Percentiles rank a stretch among this genome's conserved stretches.
Evolutionary conservation across 1,140 invertebrate species (phyloP).

Genomic region (Aphaenogaster ashmeadi): DNA sequence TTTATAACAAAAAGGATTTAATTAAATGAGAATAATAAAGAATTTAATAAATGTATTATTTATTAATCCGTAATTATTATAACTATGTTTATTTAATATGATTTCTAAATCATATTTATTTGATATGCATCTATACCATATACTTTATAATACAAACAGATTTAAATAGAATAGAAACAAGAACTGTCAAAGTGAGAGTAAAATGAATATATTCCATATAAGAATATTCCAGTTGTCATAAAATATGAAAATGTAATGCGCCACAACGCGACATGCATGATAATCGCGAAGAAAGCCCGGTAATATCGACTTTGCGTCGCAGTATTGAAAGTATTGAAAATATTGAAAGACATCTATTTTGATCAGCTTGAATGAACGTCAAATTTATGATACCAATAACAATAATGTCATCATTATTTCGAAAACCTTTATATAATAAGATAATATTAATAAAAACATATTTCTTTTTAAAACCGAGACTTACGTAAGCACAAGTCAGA

Average conservation of each 20-base stretch:
- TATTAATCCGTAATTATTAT: not conserved
- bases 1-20: constrained; percentile 9
- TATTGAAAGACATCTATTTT: constrained; percentile 52
- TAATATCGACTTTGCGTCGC: constrained; percentile 58
- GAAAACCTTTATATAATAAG: not conserved
- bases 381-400: constrained; percentile 44
- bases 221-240: constrained; percentile 53
- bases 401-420: constrained; percentile 22
- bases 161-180: constrained; percentile 18
- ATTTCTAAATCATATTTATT: not conserved
- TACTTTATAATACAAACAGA: not conserved
- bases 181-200: constrained; percentile 19
- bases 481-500: not conserved
- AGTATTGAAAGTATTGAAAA: constrained; percentile 55
- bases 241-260: constrained; percentile 49
- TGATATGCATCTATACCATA: too few species aligned
- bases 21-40: not conserved
- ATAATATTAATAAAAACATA: not conserved
- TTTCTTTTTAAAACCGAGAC: not conserved
- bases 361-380: constrained; percentile 56
- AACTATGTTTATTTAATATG: not conserved
- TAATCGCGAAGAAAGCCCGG: constrained; percentile 52
- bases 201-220: constrained; percentile 47
- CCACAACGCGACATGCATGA: constrained; percentile 31
- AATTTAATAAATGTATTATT: not conserved